phyloP scores from a whole-genome alignment of 2,113 vertebrate species.

The Theropithecus gelada region DNA sequence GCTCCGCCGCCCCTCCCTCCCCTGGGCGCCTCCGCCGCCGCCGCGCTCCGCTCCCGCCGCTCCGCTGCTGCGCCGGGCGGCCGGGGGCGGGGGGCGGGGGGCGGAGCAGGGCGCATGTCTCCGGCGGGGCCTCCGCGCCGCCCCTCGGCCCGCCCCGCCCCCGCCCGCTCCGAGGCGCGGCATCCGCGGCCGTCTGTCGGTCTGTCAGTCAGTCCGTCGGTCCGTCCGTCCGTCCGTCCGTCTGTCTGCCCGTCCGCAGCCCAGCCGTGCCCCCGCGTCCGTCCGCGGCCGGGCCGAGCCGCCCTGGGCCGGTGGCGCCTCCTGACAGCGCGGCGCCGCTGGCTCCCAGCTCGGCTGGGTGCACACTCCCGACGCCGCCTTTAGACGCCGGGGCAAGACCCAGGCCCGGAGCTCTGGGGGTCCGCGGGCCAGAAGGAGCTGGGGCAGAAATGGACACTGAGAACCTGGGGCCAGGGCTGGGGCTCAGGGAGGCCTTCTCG shows the following conservation, averaged over 20 bases:
- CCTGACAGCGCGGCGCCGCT: neutral
- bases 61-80: conserved; percentile 1
- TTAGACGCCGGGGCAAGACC: neutral
- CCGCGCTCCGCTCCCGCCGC: conserved; percentile 33
- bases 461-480: neutral
- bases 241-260: neutral
- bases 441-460: neutral
- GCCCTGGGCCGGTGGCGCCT: neutral
- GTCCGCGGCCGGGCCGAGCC: neutral
- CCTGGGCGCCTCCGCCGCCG: conserved; percentile 16
- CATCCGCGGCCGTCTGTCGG: neutral
- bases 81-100: conserved; percentile 70
- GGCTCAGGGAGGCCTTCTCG: neutral
- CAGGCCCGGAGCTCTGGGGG: neutral
- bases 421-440: neutral
- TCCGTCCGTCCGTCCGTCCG: neutral
- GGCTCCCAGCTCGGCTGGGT: neutral
- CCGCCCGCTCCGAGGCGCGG: neutral
- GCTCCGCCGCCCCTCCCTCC: neutral
- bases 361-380: neutral
- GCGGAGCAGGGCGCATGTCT: conserved; percentile 68
- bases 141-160: conserved; percentile 48
- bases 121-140: conserved; percentile 29
- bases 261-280: neutral
- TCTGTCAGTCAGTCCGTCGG: neutral